These are phyloP conservation scores for Diabrotica balteata DNA, from an alignment of 2,888 invertebrate genomes.

Conservation along the genomic window DNA sequence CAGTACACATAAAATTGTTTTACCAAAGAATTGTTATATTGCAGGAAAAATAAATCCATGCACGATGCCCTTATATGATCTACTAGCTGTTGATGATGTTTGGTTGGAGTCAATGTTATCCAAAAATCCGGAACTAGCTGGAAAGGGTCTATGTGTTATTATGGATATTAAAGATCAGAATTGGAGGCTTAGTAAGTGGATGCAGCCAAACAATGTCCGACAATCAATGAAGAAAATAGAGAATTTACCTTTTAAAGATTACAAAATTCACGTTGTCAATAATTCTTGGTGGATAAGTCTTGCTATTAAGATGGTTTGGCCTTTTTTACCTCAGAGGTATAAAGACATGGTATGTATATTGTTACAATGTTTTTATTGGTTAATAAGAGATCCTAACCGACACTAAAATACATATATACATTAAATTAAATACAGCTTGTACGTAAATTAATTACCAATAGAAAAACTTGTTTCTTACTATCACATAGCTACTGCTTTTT, in stretches of 20 bases:
- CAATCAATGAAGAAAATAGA: conserved; percentile 46
- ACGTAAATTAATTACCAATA: no score
- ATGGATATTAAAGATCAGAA: conserved; percentile 53
- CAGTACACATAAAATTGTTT: no score
- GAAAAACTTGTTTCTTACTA: no score
- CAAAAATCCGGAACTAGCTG: conserved; percentile 50
- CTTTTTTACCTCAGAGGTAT: conserved; percentile 50
- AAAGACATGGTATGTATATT: conserved; percentile 44
- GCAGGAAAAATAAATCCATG: conserved; percentile 48
- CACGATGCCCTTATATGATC: conserved; percentile 46
- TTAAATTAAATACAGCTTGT: no score
- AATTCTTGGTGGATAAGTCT: conserved; percentile 49
- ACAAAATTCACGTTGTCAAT: conserved; percentile 54
- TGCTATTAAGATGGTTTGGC: conserved; percentile 53
- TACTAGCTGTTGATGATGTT: conserved; percentile 55
- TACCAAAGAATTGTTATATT: no score
- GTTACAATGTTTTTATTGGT: no score
- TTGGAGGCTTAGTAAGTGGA: conserved; percentile 52
- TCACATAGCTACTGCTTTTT: no score
- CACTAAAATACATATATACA: no score
- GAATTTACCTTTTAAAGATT: conserved; percentile 49
- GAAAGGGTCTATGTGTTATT: conserved; percentile 55
- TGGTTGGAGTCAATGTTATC: conserved; percentile 55
- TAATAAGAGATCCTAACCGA: no score
- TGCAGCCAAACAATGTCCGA: conserved; percentile 51